phyloP scores from a whole-genome alignment of 1,140 invertebrate genomes.

The Megalopta genalis region DNA sequence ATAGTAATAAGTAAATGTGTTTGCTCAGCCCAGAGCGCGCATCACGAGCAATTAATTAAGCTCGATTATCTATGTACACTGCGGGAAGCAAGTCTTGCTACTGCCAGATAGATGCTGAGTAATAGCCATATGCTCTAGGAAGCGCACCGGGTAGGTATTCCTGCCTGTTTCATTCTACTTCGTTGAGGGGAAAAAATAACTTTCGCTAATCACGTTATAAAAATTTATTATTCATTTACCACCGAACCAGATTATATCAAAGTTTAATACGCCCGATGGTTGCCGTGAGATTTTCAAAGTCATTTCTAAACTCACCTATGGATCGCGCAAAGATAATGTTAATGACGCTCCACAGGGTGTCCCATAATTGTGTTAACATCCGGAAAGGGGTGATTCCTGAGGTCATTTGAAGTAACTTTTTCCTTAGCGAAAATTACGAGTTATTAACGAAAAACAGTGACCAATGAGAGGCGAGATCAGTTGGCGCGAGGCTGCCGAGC shows the following conservation, averaged over 20 bases:
- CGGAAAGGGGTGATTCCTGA: too few relatives aligned
- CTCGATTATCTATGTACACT: constrained; percentile 78
- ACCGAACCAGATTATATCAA: not conserved
- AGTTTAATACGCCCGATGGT: too few relatives aligned
- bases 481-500: too few relatives aligned
- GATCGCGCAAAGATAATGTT: too few relatives aligned
- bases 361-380: too few relatives aligned
- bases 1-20: constrained; percentile 79
- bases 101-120: constrained; percentile 66
- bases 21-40: constrained; percentile 73
- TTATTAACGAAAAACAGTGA: too few relatives aligned
- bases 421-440: too few relatives aligned
- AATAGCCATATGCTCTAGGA: constrained; percentile 60
- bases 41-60: constrained; percentile 78
- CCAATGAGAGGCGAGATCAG: too few relatives aligned
- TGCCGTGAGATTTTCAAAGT: too few relatives aligned
- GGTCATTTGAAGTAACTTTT: too few relatives aligned
- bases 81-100: constrained; percentile 57
- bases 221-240: not conserved
- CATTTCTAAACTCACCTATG: too few relatives aligned
- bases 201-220: not conserved
- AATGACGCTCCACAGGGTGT: too few relatives aligned
- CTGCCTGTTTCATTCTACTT: constrained; percentile 11
- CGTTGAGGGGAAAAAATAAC: not conserved
- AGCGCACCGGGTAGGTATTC: constrained; percentile 31